Percentiles rank a stretch among this genome's conserved stretches.
These are phyloP conservation scores for Diplazon laetatorius DNA, from an alignment of 2,888 invertebrate genomes.

Conservation along the genomic window DNA sequence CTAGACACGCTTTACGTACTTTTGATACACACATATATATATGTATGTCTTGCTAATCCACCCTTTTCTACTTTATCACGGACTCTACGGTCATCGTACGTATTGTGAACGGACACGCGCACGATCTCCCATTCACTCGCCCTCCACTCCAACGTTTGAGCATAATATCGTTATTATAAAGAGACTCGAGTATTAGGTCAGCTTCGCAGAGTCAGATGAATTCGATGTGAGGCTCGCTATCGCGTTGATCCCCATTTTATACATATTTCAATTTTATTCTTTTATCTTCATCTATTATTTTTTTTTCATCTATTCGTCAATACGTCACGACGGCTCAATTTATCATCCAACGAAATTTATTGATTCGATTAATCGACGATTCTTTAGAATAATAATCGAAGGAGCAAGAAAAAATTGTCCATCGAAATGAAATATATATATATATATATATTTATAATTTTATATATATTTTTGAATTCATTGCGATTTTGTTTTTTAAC, in stretches of 20 bases:
- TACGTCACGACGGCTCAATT: background rate
- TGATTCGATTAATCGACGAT: background rate
- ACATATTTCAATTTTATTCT: background rate
- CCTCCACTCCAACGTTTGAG: constrained; percentile 47
- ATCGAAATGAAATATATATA: too few relatives aligned
- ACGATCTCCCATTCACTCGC: constrained; percentile 34
- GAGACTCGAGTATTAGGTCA: constrained; percentile 51
- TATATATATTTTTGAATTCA: too few relatives aligned
- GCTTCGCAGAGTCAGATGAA: constrained; percentile 53
- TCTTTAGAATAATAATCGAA: too few relatives aligned
- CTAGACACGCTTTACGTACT: constrained; percentile 48
- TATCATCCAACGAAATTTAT: too few relatives aligned
- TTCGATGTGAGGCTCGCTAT: constrained; percentile 44
- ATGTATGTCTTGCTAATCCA: constrained; percentile 39
- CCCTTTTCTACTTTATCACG: constrained; percentile 59
- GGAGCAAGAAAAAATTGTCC: too few relatives aligned
- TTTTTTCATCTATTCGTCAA: constrained; percentile 23
- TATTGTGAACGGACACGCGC: constrained; percentile 55
- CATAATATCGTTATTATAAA: constrained; percentile 26
- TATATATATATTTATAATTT: too few relatives aligned
- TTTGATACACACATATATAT: constrained; percentile 8
- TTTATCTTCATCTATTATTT: constrained; percentile 9
- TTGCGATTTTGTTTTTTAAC: too few relatives aligned
- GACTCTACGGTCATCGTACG: constrained; percentile 59
- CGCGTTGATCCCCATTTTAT: constrained; percentile 39